Conservation (phyloP, 2,797 vertebrate genomes). For the Mus minutoides region DNA sequence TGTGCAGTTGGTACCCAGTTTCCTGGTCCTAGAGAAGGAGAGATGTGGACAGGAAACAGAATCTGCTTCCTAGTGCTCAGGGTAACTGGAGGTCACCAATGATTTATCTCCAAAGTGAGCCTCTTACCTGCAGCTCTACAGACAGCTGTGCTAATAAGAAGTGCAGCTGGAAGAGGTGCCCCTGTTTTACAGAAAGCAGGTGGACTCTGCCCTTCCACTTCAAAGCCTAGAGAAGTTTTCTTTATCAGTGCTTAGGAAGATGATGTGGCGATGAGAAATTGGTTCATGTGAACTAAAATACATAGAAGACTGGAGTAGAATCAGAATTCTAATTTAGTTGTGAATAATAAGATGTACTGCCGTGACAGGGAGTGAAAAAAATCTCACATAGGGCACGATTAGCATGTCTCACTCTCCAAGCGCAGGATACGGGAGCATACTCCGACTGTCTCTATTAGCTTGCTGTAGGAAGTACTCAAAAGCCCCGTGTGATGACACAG, state of each 20-base stretch:
- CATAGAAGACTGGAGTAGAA: not conserved
- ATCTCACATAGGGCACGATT: not conserved
- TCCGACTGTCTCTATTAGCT: conserved; percentile 39
- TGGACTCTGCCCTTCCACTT: not conserved
- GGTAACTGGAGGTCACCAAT: not conserved
- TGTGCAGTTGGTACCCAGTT: not conserved
- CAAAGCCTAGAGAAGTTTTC: conserved; percentile 22
- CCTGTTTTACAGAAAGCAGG: not conserved
- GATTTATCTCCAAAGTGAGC: conserved; percentile 32
- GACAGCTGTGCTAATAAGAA: not conserved
- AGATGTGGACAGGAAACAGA: not conserved
- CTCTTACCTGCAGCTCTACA: not conserved
- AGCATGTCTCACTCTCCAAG: not conserved
- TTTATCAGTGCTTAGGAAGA: not conserved
- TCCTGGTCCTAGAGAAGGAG: conserved; percentile 8
- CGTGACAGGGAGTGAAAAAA: not conserved
- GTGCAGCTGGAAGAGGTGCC: not conserved
- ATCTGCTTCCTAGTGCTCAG: not conserved
- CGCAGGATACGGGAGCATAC: not conserved
- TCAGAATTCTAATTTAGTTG: conserved; percentile 22
- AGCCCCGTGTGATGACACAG: not conserved
- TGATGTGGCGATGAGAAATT: conserved; percentile 46
- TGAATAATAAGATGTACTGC: conserved; percentile 15
- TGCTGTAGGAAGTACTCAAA: not conserved
- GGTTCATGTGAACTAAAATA: conserved; percentile 19